Percentiles rank a stretch among this genome's conserved stretches.
Evolutionary conservation across 2,797 vertebrate species (phyloP).

Genomic region (Hipposideros larvatus): DNA sequence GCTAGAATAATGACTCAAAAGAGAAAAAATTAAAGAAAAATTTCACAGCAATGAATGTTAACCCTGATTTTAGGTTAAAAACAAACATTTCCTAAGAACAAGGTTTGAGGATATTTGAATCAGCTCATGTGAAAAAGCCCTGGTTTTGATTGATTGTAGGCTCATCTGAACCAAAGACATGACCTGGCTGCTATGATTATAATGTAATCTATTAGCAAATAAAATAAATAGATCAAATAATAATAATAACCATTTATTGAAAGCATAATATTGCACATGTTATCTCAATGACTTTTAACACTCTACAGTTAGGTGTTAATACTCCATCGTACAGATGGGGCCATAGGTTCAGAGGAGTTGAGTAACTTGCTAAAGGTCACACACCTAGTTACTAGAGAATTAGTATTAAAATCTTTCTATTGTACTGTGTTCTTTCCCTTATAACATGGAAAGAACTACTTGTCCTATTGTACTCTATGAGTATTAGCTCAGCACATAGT

Average conservation of each 20-base stretch:
- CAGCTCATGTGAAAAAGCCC: not conserved
- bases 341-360: not conserved
- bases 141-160: slow-evolving; percentile 7
- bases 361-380: slow-evolving; percentile 37
- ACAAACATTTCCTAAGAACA: not conserved
- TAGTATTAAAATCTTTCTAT: slow-evolving; percentile 10
- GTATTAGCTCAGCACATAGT: not conserved
- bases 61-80: not conserved
- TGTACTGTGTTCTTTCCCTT: not conserved
- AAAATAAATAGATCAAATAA: not conserved
- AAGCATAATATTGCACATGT: not conserved
- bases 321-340: not conserved
- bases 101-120: not conserved
- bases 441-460: not conserved
- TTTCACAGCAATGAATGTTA: not conserved
- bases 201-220: not conserved
- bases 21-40: not conserved
- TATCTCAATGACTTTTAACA: not conserved
- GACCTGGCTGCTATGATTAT: not conserved
- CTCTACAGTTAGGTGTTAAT: not conserved
- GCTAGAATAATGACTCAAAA: not conserved
- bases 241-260: not conserved
- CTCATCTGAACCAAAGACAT: not conserved
- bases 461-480: not conserved
- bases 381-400: not conserved